These are phyloP conservation scores for Hylomyscus alleni DNA, from an alignment of 2,797 vertebrate species.

Conservation along the genomic window DNA sequence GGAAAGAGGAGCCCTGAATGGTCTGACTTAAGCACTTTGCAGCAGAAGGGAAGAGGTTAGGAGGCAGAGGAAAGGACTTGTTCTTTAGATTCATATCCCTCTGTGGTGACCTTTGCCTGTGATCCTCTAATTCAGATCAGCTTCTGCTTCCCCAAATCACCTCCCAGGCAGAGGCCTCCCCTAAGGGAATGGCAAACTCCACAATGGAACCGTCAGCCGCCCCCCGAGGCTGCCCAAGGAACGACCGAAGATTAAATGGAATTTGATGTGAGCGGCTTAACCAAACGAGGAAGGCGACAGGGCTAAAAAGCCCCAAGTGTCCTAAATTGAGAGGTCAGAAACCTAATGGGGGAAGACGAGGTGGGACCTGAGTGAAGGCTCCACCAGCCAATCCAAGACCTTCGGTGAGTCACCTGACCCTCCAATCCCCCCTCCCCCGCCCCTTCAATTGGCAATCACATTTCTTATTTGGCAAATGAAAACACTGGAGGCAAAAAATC, in stretches of 20 bases:
- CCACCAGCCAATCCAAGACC: constrained; percentile 10
- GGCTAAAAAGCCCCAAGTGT: constrained; percentile 42
- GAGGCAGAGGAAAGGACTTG: background rate
- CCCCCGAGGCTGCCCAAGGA: constrained; percentile 58
- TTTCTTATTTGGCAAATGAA: constrained; percentile 6
- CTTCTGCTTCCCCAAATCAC: constrained; percentile 34
- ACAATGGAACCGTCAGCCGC: constrained; percentile 12
- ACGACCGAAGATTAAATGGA: constrained; percentile 57
- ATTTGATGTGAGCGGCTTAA: constrained; percentile 76
- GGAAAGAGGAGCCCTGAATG: background rate
- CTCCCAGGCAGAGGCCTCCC: constrained; percentile 18
- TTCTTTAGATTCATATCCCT: background rate
- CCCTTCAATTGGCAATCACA: background rate
- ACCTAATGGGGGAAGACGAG: background rate
- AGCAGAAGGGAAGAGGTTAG: background rate
- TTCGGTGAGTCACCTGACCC: constrained; percentile 4
- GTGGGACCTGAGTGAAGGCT: background rate
- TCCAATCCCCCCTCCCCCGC: background rate
- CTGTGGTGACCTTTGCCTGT: background rate
- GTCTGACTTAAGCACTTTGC: background rate
- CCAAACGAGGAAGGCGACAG: constrained; percentile 46
- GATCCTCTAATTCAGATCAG: constrained; percentile 34
- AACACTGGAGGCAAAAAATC: background rate
- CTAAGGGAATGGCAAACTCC: constrained; percentile 54
- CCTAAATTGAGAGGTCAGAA: constrained; percentile 57